phyloP scores from a whole-genome alignment of 1,140 invertebrate species.

The Cydia fagiglandana region DNA sequence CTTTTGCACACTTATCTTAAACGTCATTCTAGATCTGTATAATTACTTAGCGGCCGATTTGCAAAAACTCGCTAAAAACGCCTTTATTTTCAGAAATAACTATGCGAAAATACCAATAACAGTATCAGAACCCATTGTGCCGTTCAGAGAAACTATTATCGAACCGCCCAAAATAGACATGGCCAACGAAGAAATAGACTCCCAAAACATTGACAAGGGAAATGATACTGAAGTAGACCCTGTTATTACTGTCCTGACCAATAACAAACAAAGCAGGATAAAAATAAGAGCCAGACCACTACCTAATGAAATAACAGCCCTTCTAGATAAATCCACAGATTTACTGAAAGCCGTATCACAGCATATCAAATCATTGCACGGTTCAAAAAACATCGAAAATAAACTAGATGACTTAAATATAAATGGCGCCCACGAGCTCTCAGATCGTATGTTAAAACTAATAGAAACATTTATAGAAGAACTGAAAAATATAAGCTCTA shows the following conservation, averaged over 20 bases:
- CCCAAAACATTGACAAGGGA: conserved; percentile 68
- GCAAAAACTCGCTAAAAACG: too few relatives aligned
- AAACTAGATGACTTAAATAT: conserved; percentile 57
- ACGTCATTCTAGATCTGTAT: too few relatives aligned
- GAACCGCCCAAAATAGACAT: conserved; percentile 90
- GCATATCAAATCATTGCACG: conserved; percentile 69
- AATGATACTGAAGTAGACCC: conserved; percentile 69
- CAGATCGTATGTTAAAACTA: conserved; percentile 79
- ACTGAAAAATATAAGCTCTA: conserved; percentile 82
- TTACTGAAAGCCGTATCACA: conserved; percentile 78
- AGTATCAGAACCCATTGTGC: conserved; percentile 97
- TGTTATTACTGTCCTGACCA: conserved; percentile 83
- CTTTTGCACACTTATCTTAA: too few relatives aligned
- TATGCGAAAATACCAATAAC: conserved; percentile 94
- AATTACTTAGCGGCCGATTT: too few relatives aligned
- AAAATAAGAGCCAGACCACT: conserved; percentile 90
- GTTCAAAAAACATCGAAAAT: conserved; percentile 55
- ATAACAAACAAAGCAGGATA: conserved; percentile 86
- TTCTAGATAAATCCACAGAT: conserved; percentile 80
- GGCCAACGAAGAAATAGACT: conserved; percentile 91
- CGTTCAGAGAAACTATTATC: conserved; percentile 96
- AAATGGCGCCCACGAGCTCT: conserved; percentile 59
- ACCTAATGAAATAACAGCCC: conserved; percentile 84
- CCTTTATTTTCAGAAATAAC: conserved; percentile 73
- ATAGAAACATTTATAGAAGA: conserved; percentile 83